A percentile compares a stretch with the other conserved stretches of the same genome.
Conservation (phyloP, 2,888 invertebrate genomes). For the Oligia strigilis region DNA sequence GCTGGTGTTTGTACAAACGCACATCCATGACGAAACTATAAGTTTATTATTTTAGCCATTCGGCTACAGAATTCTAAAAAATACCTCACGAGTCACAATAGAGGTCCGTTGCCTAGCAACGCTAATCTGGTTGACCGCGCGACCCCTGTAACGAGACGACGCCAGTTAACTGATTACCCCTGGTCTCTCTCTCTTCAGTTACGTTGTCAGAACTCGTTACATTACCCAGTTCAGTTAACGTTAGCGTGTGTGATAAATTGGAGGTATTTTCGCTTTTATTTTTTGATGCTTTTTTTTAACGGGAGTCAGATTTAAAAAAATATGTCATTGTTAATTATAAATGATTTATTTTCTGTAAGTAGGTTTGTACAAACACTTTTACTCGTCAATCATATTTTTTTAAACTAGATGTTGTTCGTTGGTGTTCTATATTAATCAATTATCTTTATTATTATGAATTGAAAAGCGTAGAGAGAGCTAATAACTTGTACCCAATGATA, state of each 20-base stretch:
- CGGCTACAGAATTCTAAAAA: background rate
- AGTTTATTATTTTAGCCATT: background rate
- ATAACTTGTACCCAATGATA: too few relatives aligned
- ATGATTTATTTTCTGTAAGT: too few relatives aligned
- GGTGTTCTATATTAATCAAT: too few relatives aligned
- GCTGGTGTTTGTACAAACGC: too few relatives aligned
- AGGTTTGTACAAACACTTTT: too few relatives aligned
- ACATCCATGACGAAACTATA: background rate
- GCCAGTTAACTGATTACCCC: slow-evolving; percentile 74
- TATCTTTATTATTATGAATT: too few relatives aligned
- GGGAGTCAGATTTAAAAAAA: background rate
- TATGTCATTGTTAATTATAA: background rate
- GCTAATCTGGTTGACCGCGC: slow-evolving; percentile 71
- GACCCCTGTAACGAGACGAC: slow-evolving; percentile 67
- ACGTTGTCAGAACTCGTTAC: slow-evolving; percentile 63
- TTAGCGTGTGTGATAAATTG: slow-evolving; percentile 25
- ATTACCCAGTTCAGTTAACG: slow-evolving; percentile 22
- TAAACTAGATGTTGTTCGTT: background rate
- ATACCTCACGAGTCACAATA: slow-evolving; percentile 47
- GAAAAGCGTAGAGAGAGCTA: too few relatives aligned
- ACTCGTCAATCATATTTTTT: too few relatives aligned
- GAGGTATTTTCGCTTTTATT: background rate
- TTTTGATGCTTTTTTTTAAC: background rate
- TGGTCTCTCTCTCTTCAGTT: slow-evolving; percentile 55
- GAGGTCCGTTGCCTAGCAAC: slow-evolving; percentile 61